These are phyloP conservation scores for Synanthedon andrenaeformis DNA, from an alignment of 2,888 invertebrate genomes.

Conservation along the genomic window DNA sequence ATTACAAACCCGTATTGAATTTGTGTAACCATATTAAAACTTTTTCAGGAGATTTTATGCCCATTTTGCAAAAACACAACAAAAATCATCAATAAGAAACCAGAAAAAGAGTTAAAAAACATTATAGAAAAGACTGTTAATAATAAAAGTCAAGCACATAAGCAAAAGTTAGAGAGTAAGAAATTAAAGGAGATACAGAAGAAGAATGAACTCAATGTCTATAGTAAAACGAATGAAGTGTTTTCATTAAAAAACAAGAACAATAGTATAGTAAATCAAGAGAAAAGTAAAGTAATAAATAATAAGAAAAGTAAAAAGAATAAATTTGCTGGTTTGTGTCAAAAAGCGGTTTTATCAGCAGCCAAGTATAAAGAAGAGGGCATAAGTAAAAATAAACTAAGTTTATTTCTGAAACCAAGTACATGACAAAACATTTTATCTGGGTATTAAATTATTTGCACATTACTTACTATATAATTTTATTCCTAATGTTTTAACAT, in stretches of 20 bases:
- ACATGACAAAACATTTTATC: constrained; percentile 9
- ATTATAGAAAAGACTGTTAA: constrained; percentile 1
- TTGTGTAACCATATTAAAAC: neutral
- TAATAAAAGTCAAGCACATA: neutral
- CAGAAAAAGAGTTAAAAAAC: constrained; percentile 11
- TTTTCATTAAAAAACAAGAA: constrained; percentile 46
- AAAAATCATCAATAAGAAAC: constrained; percentile 23
- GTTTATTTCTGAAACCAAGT: constrained; percentile 51
- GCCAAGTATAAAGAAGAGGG: constrained; percentile 40
- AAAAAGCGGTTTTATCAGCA: constrained; percentile 48
- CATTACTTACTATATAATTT: neutral
- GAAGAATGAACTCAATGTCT: constrained; percentile 28
- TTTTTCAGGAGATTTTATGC: constrained; percentile 44
- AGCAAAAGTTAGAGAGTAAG: neutral
- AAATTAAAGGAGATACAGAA: neutral
- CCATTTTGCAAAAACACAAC: constrained; percentile 37
- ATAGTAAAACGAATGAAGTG: constrained; percentile 40
- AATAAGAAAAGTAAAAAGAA: constrained; percentile 59
- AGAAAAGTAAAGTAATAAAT: constrained; percentile 37
- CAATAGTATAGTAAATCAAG: constrained; percentile 30
- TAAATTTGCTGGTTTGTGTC: constrained; percentile 55
- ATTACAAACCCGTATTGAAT: no score
- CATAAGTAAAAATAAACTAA: constrained; percentile 32
- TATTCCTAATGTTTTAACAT: neutral
- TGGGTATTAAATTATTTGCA: constrained; percentile 5